Evolutionary conservation across 1,140 invertebrate species (phyloP).

Genomic region (Cyclina sinensis): DNA sequence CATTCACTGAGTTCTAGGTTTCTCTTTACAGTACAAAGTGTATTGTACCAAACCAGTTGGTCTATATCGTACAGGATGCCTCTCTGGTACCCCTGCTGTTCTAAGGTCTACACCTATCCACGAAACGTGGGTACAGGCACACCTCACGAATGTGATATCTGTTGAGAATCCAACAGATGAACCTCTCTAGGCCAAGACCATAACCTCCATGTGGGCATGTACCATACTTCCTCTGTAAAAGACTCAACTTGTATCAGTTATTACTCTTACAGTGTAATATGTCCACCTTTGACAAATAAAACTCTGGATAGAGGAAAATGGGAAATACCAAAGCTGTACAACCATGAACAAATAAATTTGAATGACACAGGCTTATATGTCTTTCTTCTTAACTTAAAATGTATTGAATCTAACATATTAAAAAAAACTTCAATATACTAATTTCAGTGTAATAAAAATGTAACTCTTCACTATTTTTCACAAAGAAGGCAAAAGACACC

Average conservation of each 20-base stretch:
- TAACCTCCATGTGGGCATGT: conserved; percentile 99
- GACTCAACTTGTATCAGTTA: neutral
- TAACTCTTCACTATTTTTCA: too few species aligned
- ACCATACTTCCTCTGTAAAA: conserved; percentile 95
- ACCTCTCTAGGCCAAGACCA: conserved; percentile 98
- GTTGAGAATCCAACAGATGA: conserved; percentile 98
- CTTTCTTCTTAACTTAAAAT: too few species aligned
- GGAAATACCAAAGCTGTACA: too few species aligned
- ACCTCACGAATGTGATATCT: conserved; percentile 99
- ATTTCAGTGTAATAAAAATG: too few species aligned
- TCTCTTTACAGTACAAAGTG: neutral
- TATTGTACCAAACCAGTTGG: neutral
- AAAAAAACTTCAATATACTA: too few species aligned
- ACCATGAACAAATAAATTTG: too few species aligned
- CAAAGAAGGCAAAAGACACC: too few species aligned
- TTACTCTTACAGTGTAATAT: too few species aligned
- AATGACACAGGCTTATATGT: too few species aligned
- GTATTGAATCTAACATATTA: too few species aligned
- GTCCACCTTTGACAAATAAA: too few species aligned
- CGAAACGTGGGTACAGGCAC: conserved; percentile 97
- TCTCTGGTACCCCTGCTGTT: neutral
- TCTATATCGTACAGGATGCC: neutral
- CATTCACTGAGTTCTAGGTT: neutral
- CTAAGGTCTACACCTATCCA: conserved; percentile 96
- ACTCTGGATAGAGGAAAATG: too few species aligned